phyloP scores from a whole-genome alignment of 2,797 vertebrate genomes.

The Urosaurus nigricauda region DNA sequence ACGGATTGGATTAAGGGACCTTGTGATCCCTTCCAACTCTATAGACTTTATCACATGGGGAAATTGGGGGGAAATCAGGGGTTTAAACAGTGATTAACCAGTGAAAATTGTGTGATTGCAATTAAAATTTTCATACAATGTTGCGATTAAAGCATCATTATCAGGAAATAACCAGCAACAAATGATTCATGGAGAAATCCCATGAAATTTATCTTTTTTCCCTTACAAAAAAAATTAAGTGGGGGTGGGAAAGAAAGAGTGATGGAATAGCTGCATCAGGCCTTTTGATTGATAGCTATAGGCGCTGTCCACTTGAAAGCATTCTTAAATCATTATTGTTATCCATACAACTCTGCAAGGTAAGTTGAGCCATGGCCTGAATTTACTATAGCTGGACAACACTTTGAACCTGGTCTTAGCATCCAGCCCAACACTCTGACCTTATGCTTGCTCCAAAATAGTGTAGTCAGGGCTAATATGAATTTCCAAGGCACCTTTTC shows the following conservation, averaged over 20 bases:
- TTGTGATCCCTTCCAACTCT: neutral
- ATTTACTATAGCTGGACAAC: neutral
- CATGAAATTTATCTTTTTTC: neutral
- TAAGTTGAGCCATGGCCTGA: neutral
- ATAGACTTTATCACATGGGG: too few relatives aligned
- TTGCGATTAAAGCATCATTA: too few relatives aligned
- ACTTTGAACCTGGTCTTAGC: neutral
- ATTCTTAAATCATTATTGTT: neutral
- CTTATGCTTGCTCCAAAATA: neutral
- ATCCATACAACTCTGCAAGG: neutral
- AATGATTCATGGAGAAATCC: too few relatives aligned
- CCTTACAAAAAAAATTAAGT: neutral
- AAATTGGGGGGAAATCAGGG: too few relatives aligned
- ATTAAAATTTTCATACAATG: too few relatives aligned
- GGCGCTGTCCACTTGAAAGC: neutral
- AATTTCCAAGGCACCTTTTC: neutral
- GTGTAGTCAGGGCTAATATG: neutral
- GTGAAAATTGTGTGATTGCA: too few relatives aligned
- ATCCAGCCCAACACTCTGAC: neutral
- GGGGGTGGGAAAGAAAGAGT: neutral
- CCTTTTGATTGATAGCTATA: neutral
- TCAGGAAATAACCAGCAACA: too few relatives aligned
- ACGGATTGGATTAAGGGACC: too few relatives aligned
- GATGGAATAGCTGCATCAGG: neutral
- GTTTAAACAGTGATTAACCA: too few relatives aligned